Evolutionary conservation across 2,797 vertebrate genomes (phyloP).

Genomic region (Gallinago nigripennis): DNA sequence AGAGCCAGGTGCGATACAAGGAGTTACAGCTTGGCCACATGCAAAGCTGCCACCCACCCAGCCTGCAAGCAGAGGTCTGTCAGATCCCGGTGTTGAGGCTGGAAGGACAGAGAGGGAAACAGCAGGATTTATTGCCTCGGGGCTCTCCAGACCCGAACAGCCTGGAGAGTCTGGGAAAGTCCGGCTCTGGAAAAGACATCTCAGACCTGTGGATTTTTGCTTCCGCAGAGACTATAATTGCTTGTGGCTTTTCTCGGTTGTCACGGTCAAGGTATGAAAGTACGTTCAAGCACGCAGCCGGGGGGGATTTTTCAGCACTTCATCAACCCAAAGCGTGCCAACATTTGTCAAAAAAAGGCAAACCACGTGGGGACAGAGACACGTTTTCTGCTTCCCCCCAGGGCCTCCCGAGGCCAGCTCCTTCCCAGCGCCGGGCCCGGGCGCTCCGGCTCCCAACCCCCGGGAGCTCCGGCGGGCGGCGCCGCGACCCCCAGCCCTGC

Average conservation of each 20-base stretch:
- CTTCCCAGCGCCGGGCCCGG: background rate
- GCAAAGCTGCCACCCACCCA: accelerated
- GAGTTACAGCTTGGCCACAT: accelerated
- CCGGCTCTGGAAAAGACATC: background rate
- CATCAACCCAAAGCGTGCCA: accelerated
- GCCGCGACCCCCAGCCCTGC: background rate
- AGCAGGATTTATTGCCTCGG: accelerated
- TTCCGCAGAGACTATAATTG: accelerated
- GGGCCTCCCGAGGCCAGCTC: too few relatives aligned
- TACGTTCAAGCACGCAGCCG: background rate
- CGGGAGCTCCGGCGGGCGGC: too few relatives aligned
- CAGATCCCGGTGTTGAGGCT: accelerated
- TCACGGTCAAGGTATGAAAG: accelerated
- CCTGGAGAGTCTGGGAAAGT: background rate
- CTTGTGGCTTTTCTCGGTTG: accelerated
- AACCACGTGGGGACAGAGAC: background rate
- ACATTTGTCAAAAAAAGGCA: background rate
- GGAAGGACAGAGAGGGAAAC: accelerated
- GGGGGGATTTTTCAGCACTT: accelerated
- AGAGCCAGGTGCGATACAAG: accelerated
- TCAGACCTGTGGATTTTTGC: accelerated
- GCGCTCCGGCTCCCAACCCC: too few relatives aligned
- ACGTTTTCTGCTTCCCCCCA: background rate
- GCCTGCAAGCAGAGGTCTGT: accelerated
- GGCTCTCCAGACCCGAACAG: too few relatives aligned